A percentile compares a stretch with the other conserved stretches of the same genome.
These are phyloP conservation scores for Oasisia sp. DNA, from an alignment of 2,888 invertebrate genomes.

Conservation along the genomic window DNA sequence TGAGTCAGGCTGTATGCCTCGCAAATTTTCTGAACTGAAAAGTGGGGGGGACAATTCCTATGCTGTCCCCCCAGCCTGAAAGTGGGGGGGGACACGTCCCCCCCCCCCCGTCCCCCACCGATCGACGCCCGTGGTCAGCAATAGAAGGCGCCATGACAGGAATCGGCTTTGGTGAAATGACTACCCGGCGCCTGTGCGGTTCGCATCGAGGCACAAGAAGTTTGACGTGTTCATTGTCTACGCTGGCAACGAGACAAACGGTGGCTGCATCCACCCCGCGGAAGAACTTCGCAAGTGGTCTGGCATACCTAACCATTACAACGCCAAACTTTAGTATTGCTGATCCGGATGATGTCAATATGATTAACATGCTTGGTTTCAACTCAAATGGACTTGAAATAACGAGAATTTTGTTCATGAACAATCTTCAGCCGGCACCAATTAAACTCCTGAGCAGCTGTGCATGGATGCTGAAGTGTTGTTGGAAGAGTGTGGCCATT, in stretches of 20 bases:
- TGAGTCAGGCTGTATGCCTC: too few relatives aligned
- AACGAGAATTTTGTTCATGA: slow-evolving; percentile 41
- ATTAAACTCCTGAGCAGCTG: neutral
- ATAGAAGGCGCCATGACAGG: slow-evolving; percentile 34
- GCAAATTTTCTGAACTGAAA: too few relatives aligned
- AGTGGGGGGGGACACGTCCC: too few relatives aligned
- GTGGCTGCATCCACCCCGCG: slow-evolving; percentile 67
- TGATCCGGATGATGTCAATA: slow-evolving; percentile 64
- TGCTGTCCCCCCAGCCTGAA: too few relatives aligned
- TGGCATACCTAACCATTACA: too few relatives aligned
- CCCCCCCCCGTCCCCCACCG: too few relatives aligned
- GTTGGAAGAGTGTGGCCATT: too few relatives aligned
- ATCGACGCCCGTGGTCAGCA: neutral
- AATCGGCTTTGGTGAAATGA: slow-evolving; percentile 49
- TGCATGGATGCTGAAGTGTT: neutral
- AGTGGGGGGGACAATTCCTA: too few relatives aligned
- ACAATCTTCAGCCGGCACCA: neutral
- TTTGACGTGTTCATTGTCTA: slow-evolving; percentile 81
- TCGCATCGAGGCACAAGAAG: slow-evolving; percentile 72
- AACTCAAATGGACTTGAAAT: slow-evolving; percentile 64
- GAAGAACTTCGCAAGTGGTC: slow-evolving; percentile 69
- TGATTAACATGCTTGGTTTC: slow-evolving; percentile 66
- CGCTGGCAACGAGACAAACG: slow-evolving; percentile 69
- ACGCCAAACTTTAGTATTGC: too few relatives aligned
- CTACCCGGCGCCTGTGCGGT: slow-evolving; percentile 65